Base-by-base conservation (phyloP, 2,888 invertebrate genomes). In the Tetranychus truncatus region DNA sequence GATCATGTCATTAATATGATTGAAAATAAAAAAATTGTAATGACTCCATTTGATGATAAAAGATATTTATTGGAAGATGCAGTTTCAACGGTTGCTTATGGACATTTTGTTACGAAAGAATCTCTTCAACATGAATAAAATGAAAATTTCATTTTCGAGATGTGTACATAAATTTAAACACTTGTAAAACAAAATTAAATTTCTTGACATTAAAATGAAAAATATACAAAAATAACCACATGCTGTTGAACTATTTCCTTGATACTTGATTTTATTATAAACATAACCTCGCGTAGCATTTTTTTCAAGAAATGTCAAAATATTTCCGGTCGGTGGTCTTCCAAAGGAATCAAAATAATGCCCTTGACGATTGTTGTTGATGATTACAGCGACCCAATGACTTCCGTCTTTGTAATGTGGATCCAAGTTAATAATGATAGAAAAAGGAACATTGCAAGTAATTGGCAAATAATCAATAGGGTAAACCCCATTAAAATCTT, bases 191-290 rank as follows among this genome's bases (percentile, higher is more conserved):
- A 11, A 11, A 11, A 1, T 2, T 55, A 11, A 15, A 55, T 55
- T 55, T 11, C 6, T 55, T 55, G 55, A 9, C 55, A 55, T 55
- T 55, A 55, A 11, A 11, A 72, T 72, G 45, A 72, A 72, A 8
- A 9, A n/a, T 8, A 72, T 72, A 34, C 72, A 72, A 44, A 44
- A 72, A n/a, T 44, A n/a, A 7, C 72, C 72, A 72, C 72, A 72
- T 15, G 44, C 45, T 7, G 11, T 44, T n/a, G 72, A 72, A 8
- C 15, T 15, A 18, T 45, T 45, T 11, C 6, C 72, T 44, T 72
- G 72, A 5, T 34, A 24, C 20, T 45, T 45, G 4, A 11, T 45
- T 34, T 8, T 45, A 1, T 72, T 72, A 5, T 45, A 44, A 6
- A 18, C 6, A 20, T 34, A 72, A n/a, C 72, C 45, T 18, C 45